These are phyloP conservation scores for Oxyura jamaicensis DNA, from an alignment of 2,113 vertebrate species.

Conservation along the genomic window DNA sequence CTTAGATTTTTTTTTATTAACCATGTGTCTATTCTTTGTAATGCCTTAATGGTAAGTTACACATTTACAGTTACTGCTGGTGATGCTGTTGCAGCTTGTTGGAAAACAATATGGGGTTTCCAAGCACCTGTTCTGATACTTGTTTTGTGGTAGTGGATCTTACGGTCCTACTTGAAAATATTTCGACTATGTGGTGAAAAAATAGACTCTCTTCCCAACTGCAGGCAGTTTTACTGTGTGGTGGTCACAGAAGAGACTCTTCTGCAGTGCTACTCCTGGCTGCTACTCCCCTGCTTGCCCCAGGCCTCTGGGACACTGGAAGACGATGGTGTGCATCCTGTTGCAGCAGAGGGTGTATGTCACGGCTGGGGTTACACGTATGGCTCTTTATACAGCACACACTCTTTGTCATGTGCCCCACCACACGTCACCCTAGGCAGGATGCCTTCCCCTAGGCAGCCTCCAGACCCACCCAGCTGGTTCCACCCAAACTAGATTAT, in stretches of 20 bases:
- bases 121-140: neutral
- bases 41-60: neutral
- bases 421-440: neutral
- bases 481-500: neutral
- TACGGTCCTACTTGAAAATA: conserved; percentile 35
- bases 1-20: neutral
- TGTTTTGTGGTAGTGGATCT: conserved; percentile 28
- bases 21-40: neutral
- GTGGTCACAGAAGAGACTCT: neutral
- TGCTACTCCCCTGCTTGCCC: neutral
- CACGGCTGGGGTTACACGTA: neutral
- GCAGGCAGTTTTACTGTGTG: neutral
- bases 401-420: neutral
- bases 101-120: neutral
- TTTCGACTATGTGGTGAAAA: neutral
- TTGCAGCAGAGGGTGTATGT: neutral
- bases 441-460: neutral
- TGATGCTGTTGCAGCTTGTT: neutral
- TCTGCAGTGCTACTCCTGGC: neutral
- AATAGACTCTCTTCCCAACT: neutral
- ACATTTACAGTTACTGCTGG: neutral
- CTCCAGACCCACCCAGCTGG: neutral
- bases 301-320: neutral
- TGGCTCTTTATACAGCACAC: neutral
- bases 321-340: neutral